Percentiles rank a stretch among this genome's conserved stretches.
phyloP scores from a whole-genome alignment of 1,140 invertebrate species.

The Brachionus rotundiformis region DNA sequence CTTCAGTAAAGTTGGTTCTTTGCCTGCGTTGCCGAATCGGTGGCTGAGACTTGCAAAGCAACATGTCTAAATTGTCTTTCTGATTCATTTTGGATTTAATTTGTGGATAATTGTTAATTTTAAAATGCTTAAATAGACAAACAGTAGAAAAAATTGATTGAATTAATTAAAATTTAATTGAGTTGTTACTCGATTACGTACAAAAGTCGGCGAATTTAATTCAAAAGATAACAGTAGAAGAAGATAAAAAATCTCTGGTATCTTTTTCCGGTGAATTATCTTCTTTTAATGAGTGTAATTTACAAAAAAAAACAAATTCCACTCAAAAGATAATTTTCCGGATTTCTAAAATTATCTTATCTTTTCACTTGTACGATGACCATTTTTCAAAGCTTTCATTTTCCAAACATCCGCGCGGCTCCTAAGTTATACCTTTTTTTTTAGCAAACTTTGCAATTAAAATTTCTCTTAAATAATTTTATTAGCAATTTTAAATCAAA shows the following conservation, averaged over 20 bases:
- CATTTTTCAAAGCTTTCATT: neutral
- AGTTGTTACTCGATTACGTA: conserved; percentile 41
- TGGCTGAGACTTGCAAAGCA: conserved; percentile 30
- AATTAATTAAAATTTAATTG: conserved; percentile 45
- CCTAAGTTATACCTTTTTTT: too few species aligned
- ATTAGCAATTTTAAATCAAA: too few species aligned
- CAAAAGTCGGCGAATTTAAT: neutral
- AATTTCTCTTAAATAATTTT: too few species aligned
- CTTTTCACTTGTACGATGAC: too few species aligned
- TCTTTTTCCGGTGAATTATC: conserved; percentile 45
- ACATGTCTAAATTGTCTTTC: neutral
- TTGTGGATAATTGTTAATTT: neutral
- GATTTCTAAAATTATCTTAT: neutral
- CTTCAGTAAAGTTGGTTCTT: conserved; percentile 46
- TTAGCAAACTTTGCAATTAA: too few species aligned
- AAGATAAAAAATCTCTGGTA: conserved; percentile 11
- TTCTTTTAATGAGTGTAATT: conserved; percentile 47
- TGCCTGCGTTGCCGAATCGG: conserved; percentile 35
- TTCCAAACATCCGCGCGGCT: too few species aligned
- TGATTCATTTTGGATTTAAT: neutral
- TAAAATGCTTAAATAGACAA: conserved; percentile 2
- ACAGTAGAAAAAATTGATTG: neutral
- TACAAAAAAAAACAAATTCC: conserved; percentile 27
- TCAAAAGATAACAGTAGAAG: conserved; percentile 1
- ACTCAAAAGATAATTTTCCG: conserved; percentile 4